Percentiles rank a stretch among this genome's conserved stretches.
phyloP scores from a whole-genome alignment of 2,113 vertebrate genomes.

The Ibidorhyncha struthersii region DNA sequence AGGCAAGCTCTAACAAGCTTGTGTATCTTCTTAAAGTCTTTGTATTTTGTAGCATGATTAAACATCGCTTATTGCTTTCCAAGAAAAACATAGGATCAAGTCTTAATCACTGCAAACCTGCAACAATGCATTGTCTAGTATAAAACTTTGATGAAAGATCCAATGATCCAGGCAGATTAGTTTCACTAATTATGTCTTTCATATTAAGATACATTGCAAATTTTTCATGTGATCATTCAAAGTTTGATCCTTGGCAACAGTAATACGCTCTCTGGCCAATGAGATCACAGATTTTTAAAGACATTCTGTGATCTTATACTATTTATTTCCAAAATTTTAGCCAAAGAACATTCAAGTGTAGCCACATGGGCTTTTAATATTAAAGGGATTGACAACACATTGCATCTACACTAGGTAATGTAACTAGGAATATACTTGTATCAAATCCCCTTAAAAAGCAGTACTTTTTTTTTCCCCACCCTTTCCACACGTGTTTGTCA shows the following conservation, averaged over 20 bases:
- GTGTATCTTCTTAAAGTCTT: not conserved
- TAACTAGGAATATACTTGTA: not conserved
- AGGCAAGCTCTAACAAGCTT: not conserved
- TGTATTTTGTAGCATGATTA: not conserved
- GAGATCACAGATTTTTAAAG: not conserved
- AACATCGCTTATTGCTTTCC: not conserved
- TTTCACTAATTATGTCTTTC: not conserved
- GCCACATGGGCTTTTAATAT: not conserved
- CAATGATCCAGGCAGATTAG: not conserved
- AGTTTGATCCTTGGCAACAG: not conserved
- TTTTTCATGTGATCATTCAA: not conserved
- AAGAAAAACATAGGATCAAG: not conserved
- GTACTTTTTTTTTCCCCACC: not conserved
- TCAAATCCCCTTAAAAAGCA: not conserved
- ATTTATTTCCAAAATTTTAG: not conserved
- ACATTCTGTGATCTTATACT: not conserved
- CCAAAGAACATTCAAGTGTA: not conserved
- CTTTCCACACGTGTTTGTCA: not conserved
- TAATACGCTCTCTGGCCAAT: fast-evolving
- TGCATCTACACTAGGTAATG: not conserved
- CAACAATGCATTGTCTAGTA: not conserved
- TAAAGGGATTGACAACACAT: not conserved
- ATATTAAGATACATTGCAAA: not conserved
- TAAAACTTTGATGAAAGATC: not conserved
- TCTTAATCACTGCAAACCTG: not conserved